phyloP scores from a whole-genome alignment of 2,113 vertebrate genomes.

The Cyanoramphus novaezelandiae region DNA sequence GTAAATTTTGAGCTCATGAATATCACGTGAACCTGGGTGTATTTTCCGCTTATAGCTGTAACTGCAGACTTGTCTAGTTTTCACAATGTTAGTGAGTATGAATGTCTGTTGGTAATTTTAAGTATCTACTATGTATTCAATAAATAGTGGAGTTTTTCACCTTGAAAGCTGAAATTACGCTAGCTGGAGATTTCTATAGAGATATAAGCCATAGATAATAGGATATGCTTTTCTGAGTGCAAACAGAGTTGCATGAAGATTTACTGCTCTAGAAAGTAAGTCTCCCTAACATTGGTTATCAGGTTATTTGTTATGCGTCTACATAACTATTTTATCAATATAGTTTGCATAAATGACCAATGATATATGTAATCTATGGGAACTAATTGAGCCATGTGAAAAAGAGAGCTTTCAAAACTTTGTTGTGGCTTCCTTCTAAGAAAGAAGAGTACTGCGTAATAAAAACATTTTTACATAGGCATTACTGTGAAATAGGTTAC shows the following conservation, averaged over 20 bases:
- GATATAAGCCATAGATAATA: neutral
- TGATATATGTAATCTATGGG: neutral
- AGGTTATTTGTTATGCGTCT: neutral
- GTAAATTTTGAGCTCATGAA: constrained; percentile 45
- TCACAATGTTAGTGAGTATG: neutral
- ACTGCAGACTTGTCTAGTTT: neutral
- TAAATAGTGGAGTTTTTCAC: neutral
- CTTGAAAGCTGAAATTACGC: neutral
- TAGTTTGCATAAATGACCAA: neutral
- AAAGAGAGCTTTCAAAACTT: neutral
- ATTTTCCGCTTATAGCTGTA: neutral
- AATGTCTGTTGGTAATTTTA: neutral
- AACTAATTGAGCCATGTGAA: neutral
- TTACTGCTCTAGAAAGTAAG: neutral
- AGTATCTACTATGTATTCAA: neutral
- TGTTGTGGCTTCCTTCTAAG: neutral
- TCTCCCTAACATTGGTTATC: neutral
- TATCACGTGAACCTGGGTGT: neutral
- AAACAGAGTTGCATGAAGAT: neutral
- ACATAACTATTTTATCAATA: neutral
- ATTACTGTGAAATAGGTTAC: neutral
- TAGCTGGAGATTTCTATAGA: neutral
- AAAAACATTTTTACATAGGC: neutral
- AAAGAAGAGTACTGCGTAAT: neutral
- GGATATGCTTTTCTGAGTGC: neutral